Conservation (phyloP, 2,113 vertebrate genomes). For the Phycodurus eques region DNA sequence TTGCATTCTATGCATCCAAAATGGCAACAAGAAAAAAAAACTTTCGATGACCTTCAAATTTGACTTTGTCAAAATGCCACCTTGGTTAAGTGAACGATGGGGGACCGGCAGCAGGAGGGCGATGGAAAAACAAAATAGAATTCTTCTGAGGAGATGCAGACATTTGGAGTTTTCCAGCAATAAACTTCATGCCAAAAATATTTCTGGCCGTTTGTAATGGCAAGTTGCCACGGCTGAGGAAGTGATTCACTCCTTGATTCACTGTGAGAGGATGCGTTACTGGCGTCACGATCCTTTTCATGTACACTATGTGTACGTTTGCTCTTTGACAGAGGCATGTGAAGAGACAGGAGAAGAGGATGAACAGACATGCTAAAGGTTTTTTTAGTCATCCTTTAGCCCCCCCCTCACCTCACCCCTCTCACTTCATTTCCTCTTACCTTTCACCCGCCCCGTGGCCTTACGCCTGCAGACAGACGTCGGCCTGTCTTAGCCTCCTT, state of each 20-base stretch:
- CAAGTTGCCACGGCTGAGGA: conserved; percentile 4
- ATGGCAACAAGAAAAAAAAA: conserved; percentile 31
- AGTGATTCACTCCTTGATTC: conserved; percentile 11
- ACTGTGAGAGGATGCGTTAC: background rate
- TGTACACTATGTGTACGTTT: conserved; percentile 29
- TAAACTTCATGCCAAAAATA: conserved; percentile 23
- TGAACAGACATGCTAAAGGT: conserved; percentile 39
- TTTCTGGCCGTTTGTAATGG: conserved; percentile 29
- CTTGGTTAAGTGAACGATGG: conserved; percentile 54
- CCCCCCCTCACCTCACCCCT: conserved; percentile 27
- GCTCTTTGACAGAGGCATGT: conserved; percentile 24
- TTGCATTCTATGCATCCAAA: conserved; percentile 37
- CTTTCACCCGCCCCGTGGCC: conserved; percentile 69
- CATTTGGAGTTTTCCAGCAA: conserved; percentile 40
- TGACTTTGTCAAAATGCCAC: conserved; percentile 61
- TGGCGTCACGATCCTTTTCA: conserved; percentile 4
- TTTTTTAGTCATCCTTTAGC: conserved; percentile 69
- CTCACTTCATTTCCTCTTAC: conserved; percentile 59
- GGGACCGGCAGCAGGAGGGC: conserved; percentile 38
- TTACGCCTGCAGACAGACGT: conserved; percentile 49
- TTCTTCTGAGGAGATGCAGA: conserved; percentile 38
- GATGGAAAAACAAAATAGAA: conserved; percentile 29
- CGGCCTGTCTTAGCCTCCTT: conserved; percentile 38
- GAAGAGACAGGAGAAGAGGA: background rate
- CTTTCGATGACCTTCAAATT: conserved; percentile 74